These are phyloP conservation scores for Dinomys branickii DNA, from an alignment of 2,113 vertebrate genomes.

Conservation along the genomic window DNA sequence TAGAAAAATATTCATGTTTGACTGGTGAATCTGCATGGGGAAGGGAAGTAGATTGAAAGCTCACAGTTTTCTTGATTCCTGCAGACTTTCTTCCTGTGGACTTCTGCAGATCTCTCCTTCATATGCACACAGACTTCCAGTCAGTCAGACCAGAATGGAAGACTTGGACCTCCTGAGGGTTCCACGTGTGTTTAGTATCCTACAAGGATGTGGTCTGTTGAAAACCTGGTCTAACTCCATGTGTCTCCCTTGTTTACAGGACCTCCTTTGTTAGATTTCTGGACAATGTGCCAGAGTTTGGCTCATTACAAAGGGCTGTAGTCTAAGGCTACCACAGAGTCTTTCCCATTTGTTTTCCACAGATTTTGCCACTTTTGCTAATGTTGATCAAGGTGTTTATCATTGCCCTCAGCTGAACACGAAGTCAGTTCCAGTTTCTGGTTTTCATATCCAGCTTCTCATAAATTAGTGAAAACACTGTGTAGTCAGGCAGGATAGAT, in stretches of 20 bases:
- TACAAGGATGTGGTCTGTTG: neutral
- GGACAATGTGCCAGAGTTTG: neutral
- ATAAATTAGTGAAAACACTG: neutral
- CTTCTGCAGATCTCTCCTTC: neutral
- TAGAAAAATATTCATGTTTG: neutral
- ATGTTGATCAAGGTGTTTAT: neutral
- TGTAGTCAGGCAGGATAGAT: neutral
- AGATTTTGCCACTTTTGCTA: neutral
- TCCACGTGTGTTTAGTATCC: neutral
- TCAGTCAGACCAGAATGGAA: neutral
- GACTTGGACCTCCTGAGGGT: neutral
- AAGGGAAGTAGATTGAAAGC: neutral
- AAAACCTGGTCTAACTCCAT: neutral
- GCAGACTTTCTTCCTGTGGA: neutral
- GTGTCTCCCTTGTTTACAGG: neutral
- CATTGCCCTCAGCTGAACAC: neutral
- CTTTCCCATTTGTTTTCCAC: neutral
- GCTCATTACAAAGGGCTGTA: neutral
- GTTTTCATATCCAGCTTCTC: neutral
- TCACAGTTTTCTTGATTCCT: neutral
- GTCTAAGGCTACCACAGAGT: neutral
- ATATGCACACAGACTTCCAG: neutral
- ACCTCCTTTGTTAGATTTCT: neutral
- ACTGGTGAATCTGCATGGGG: neutral
- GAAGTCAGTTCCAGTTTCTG: neutral